phyloP scores from a whole-genome alignment of 2,113 vertebrate species.

The Onychostruthus taczanowskii region DNA sequence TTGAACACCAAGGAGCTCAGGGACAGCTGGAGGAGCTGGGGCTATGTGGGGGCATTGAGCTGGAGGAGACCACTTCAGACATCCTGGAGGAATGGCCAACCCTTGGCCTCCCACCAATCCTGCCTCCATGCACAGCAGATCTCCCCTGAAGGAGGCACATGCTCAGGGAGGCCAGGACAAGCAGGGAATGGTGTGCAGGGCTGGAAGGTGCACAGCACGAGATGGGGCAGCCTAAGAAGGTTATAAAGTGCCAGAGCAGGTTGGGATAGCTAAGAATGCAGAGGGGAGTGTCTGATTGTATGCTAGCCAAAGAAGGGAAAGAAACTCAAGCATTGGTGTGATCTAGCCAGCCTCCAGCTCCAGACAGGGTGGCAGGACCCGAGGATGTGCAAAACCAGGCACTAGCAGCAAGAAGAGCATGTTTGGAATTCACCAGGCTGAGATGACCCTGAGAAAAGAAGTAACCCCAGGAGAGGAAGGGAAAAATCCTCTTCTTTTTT shows the following conservation, averaged over 20 bases:
- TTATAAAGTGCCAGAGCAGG: not conserved
- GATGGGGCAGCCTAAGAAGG: not conserved
- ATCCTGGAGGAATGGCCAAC: not conserved
- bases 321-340: not conserved
- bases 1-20: not conserved
- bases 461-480: not conserved
- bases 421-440: not conserved
- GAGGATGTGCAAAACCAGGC: not conserved
- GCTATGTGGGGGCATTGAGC: not conserved
- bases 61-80: not conserved
- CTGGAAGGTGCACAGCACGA: not conserved
- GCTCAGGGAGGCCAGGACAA: not conserved
- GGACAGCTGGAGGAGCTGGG: not conserved
- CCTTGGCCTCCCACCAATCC: no score
- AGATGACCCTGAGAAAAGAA: not conserved
- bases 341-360: not conserved
- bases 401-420: not conserved
- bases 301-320: not conserved
- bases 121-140: not conserved
- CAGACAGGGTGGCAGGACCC: not conserved
- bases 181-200: not conserved
- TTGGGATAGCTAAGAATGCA: not conserved
- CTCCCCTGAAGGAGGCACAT: fast-evolving
- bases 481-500: not conserved
- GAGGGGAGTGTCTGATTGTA: not conserved